A percentile compares a stretch with the other conserved stretches of the same genome.
These are phyloP conservation scores for Tenodera sinensis DNA, from an alignment of 2,888 invertebrate species.

Conservation along the genomic window DNA sequence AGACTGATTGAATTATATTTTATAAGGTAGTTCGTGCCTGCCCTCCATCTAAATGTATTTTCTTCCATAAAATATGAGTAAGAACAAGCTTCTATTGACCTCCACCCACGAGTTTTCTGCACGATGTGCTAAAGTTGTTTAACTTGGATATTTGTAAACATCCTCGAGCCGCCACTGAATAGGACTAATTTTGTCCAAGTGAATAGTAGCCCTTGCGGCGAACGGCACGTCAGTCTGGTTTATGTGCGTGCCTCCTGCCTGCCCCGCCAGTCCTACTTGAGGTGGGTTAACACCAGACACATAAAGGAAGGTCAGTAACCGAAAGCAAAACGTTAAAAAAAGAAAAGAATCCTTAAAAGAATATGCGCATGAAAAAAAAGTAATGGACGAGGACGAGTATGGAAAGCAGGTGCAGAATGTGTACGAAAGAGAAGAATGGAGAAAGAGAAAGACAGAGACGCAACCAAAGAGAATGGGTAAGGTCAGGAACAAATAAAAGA, in stretches of 20 bases:
- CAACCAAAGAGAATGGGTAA: neutral
- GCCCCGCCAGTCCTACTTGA: neutral
- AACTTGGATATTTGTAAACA: neutral
- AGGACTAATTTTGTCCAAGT: neutral
- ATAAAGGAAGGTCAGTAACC: neutral
- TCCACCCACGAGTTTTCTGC: too few relatives aligned
- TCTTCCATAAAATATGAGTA: too few relatives aligned
- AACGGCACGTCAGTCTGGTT: neutral
- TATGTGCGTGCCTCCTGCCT: neutral
- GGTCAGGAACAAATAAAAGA: neutral
- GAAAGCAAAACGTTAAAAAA: neutral
- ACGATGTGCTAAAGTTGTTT: too few relatives aligned
- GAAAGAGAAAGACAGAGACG: neutral
- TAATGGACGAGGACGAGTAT: neutral
- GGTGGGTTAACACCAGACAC: neutral
- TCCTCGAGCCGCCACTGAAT: neutral
- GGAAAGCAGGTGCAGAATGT: neutral
- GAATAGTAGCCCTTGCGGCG: neutral
- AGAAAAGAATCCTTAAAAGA: neutral
- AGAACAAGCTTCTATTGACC: too few relatives aligned
- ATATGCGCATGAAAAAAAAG: neutral
- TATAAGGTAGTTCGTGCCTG: too few relatives aligned
- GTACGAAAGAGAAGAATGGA: neutral
- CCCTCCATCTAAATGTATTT: too few relatives aligned
- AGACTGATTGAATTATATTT: too few relatives aligned